Evolutionary conservation across 1,140 invertebrate species (phyloP).

Genomic region (Tetragnatha versicolor): DNA sequence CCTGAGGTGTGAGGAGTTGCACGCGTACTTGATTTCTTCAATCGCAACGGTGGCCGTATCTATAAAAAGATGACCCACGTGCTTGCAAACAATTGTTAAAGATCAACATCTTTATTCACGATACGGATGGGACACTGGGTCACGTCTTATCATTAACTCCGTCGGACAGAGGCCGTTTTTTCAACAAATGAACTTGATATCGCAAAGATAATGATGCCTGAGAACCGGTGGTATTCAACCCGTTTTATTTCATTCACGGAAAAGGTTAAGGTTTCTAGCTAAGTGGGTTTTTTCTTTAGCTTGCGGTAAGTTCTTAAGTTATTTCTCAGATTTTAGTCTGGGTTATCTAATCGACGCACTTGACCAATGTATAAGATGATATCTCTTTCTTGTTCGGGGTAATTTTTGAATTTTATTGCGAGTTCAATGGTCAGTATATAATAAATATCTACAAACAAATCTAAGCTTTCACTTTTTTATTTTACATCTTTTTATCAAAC

Average conservation of each 20-base stretch:
- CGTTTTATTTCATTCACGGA: slow-evolving; percentile 6
- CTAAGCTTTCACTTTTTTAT: too few species aligned
- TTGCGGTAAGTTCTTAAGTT: too few species aligned
- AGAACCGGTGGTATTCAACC: slow-evolving; percentile 30
- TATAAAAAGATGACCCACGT: background rate
- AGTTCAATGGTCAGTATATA: too few species aligned
- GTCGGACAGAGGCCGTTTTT: slow-evolving; percentile 20
- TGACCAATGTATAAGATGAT: too few species aligned
- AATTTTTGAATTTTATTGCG: too few species aligned
- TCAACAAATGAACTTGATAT: slow-evolving; percentile 36
- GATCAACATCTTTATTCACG: slow-evolving; percentile 27
- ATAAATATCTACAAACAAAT: too few species aligned
- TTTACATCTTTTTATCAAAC: too few species aligned
- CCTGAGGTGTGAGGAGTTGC: slow-evolving; percentile 25
- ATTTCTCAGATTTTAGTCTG: too few species aligned
- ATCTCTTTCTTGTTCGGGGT: too few species aligned
- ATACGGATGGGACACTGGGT: slow-evolving; percentile 24
- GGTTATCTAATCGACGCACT: too few species aligned
- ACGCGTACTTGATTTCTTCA: slow-evolving; percentile 19
- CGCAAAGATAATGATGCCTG: slow-evolving; percentile 25
- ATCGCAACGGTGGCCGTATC: slow-evolving; percentile 33
- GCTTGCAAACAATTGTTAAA: slow-evolving; percentile 22
- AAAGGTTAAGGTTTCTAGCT: slow-evolving; percentile 40
- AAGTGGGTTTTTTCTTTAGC: too few species aligned
- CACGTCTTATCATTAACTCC: slow-evolving; percentile 34